These are phyloP conservation scores for Ataeniobius toweri DNA, from an alignment of 2,797 vertebrate species.

Conservation along the genomic window DNA sequence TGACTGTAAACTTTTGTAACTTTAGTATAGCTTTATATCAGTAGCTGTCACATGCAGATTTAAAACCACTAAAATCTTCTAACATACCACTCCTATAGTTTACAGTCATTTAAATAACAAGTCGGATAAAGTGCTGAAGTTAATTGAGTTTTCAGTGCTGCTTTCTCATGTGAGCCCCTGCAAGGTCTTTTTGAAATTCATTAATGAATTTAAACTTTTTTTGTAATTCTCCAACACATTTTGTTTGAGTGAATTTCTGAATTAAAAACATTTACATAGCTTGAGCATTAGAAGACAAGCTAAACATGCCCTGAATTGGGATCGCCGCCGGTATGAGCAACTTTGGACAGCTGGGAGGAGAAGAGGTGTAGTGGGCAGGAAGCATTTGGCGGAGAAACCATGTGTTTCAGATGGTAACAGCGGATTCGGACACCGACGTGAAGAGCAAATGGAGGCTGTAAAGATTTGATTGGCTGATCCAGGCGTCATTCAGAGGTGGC, in stretches of 20 bases:
- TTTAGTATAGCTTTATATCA: too few relatives aligned
- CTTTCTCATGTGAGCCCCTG: not conserved
- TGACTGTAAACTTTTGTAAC: not conserved
- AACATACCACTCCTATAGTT: too few relatives aligned
- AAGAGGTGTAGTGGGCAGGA: not conserved
- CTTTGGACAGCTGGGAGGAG: constrained; percentile 5
- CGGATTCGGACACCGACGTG: constrained; percentile 58
- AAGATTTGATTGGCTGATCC: constrained; percentile 63
- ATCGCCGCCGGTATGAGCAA: not conserved
- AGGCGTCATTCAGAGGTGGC: constrained; percentile 61
- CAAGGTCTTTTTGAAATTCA: not conserved
- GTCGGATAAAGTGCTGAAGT: too few relatives aligned
- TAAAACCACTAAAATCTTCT: too few relatives aligned
- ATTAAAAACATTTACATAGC: too few relatives aligned
- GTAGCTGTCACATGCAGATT: too few relatives aligned
- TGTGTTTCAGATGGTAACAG: constrained; percentile 49
- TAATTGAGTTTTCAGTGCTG: too few relatives aligned
- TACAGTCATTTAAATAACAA: too few relatives aligned
- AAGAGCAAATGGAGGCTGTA: constrained; percentile 76
- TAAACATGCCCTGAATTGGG: not conserved
- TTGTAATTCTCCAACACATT: not conserved
- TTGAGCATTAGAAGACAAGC: not conserved
- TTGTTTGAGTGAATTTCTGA: not conserved
- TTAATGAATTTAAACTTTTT: not conserved
- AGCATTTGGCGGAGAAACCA: constrained; percentile 17